Conservation (phyloP, 2,888 invertebrate genomes). For the Sesia bembeciformis region DNA sequence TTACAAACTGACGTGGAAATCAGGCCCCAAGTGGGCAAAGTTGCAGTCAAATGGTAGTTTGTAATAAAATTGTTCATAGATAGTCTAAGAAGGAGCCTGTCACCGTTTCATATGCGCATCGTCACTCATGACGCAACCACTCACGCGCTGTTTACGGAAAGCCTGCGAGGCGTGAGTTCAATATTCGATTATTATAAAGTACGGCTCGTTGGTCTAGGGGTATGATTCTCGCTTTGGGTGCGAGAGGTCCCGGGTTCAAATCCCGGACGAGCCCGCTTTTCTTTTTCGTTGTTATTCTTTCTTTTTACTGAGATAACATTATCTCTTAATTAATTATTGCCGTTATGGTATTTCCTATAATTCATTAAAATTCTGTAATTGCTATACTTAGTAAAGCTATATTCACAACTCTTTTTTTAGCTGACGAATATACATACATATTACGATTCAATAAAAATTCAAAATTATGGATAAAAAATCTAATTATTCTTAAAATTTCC, state of each 20-base stretch:
- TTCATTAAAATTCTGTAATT: not conserved
- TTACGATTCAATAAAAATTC: no score
- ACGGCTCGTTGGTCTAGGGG: slow-evolving; percentile 75
- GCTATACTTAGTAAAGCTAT: no score
- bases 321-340: not conserved
- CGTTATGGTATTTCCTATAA: slow-evolving; percentile 7
- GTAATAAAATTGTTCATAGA: no score
- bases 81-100: no score
- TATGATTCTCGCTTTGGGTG: slow-evolving; percentile 76
- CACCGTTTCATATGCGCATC: no score
- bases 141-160: not conserved
- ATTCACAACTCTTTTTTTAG: no score
- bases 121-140: not conserved
- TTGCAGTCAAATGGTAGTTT: no score
- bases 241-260: slow-evolving; percentile 77
- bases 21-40: no score
- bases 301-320: slow-evolving; percentile 1
- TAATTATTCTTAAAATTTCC: no score
- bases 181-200: slow-evolving; percentile 15
- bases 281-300: slow-evolving; percentile 13
- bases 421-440: no score
- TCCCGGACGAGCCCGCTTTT: slow-evolving; percentile 72
- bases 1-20: no score
- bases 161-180: slow-evolving; percentile 12
- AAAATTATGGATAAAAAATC: no score